Evolutionary conservation across 2,113 vertebrate genomes (phyloP).

Genomic region (Oreochromis aureus): DNA sequence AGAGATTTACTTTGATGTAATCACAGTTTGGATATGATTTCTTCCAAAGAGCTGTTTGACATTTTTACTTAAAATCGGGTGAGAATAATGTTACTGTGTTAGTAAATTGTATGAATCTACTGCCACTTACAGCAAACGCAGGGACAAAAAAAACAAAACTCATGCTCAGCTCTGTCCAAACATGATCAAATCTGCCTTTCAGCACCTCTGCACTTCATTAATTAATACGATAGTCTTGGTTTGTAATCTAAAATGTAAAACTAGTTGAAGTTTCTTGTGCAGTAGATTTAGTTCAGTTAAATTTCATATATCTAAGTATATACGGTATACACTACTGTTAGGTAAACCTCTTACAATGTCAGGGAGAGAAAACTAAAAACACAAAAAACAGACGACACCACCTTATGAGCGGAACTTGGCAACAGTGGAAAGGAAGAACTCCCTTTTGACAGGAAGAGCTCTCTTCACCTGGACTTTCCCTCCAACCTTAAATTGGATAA

Average conservation of each 20-base stretch:
- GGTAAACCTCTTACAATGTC: not conserved
- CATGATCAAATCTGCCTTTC: not conserved
- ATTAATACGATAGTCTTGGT: not conserved
- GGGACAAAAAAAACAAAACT: not conserved
- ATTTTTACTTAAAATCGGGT: not conserved
- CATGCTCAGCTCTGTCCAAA: not conserved
- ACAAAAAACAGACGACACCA: fast-evolving
- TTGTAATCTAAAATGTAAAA: not conserved
- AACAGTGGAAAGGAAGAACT: not conserved
- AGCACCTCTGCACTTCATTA: fast-evolving
- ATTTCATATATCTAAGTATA: not conserved
- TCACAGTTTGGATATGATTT: fast-evolving
- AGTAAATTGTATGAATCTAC: not conserved
- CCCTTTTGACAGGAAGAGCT: not conserved
- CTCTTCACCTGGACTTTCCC: not conserved
- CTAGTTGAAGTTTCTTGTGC: not conserved
- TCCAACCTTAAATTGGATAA: not conserved
- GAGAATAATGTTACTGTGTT: not conserved
- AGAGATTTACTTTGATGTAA: not conserved
- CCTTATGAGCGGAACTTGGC: fast-evolving
- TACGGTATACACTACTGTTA: not conserved
- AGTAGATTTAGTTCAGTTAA: not conserved
- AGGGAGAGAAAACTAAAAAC: not conserved
- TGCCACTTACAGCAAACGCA: not conserved
- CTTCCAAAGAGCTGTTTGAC: not conserved